Evolutionary conservation across 2,113 vertebrate species (phyloP), one percentile per base, ranked within the genome.

Genomic region (Catharus bicknelli): DNA sequence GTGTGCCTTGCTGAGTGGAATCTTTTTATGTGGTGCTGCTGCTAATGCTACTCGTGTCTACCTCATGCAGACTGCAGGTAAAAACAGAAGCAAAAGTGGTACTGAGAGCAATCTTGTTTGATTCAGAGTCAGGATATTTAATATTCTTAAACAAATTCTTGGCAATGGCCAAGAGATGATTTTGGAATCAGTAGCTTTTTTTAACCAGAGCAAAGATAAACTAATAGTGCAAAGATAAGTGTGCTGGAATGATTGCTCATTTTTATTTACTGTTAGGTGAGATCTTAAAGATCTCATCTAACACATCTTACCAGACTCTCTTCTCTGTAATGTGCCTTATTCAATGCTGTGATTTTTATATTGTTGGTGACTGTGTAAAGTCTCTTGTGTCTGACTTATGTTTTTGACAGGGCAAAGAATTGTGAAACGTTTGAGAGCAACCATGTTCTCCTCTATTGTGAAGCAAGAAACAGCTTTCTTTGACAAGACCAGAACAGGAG

Each of bases 391-490:
- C 73, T 53, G 43, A 27, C 50, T 62, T 84, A 90, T 82, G 53
- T 93, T 89, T 90, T 90, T 93, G 88, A 50, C 97, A 99, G 99
- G 99, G 48, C 98, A 99, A 94, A 98, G 98, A 96, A 99, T 99
- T 89, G 98, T 99, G 94, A 98, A 98, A 61, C 98, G 98, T 90
- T 97, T 99, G 85, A 98, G 99, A 58, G 93, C 96, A 73, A 97
- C 97, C 5, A 83, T 99, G 55, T 99, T 99, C 95, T 98, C 99
- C 91, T 99, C 99, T 32, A 97, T 99, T 83, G 96, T 99, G 95
- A 98, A 95, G 96, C 99, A 99, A 97, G 99, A 99, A 97, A 97
- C 98, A 2, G 99, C 98, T 23, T 99, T 99, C 97, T 99, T 99
- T 95, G 99, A 99, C 96, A 98, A 96, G 97, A 99, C 98, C 25